Percentiles rank a stretch among this genome's conserved stretches.
phyloP scores from a whole-genome alignment of 1,140 invertebrate genomes.

The Nasonia vitripennis region DNA sequence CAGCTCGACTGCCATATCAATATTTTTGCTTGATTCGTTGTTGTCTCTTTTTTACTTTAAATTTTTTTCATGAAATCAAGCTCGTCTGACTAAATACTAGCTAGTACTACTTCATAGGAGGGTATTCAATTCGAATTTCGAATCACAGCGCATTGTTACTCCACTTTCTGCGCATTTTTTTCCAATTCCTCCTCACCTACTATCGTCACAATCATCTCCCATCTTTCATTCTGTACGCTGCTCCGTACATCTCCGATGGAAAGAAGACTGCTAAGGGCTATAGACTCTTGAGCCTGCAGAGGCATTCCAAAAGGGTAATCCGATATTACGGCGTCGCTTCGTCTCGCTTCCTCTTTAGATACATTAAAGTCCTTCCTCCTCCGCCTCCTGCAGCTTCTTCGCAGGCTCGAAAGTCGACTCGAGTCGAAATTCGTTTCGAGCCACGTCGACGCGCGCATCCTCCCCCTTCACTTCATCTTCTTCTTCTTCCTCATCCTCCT shows the following conservation, averaged over 20 bases:
- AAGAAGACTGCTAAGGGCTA: not conserved
- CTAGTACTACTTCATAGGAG: too few species aligned
- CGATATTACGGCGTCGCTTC: slow-evolving; percentile 68
- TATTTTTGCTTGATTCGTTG: not conserved
- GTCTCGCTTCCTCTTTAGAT: slow-evolving; percentile 52
- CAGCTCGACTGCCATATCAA: not conserved
- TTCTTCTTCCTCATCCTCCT: not conserved
- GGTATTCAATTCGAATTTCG: too few species aligned
- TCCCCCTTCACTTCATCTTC: not conserved
- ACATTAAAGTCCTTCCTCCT: slow-evolving; percentile 59
- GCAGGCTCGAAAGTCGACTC: slow-evolving; percentile 54
- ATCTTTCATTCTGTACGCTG: not conserved
- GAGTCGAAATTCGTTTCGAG: slow-evolving; percentile 58
- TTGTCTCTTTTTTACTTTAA: not conserved
- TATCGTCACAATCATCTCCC: not conserved
- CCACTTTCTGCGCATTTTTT: not conserved
- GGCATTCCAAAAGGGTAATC: slow-evolving; percentile 62
- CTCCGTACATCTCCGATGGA: not conserved
- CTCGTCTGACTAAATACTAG: too few species aligned
- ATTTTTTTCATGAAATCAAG: not conserved
- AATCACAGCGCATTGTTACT: not conserved
- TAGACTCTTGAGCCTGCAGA: slow-evolving; percentile 22
- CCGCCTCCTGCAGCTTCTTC: not conserved
- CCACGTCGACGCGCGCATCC: slow-evolving; percentile 24
- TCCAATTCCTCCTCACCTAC: not conserved